phyloP scores from a whole-genome alignment of 2,888 invertebrate species.

The Hydraecia micacea region DNA sequence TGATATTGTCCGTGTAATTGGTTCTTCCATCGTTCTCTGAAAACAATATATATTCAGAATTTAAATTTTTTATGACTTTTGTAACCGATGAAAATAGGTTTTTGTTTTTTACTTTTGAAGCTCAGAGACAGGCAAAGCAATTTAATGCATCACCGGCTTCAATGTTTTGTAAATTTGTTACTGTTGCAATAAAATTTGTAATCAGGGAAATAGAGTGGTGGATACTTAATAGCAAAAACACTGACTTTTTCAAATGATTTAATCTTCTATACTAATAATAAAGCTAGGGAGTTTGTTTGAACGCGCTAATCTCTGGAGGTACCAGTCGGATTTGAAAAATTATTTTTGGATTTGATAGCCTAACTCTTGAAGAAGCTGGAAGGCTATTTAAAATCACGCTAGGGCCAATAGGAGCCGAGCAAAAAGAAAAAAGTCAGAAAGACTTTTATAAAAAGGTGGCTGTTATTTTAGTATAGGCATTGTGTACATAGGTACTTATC shows the following conservation, averaged over 20 bases:
- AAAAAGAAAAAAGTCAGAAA: too few species aligned
- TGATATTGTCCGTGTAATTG: background rate
- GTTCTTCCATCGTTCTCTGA: background rate
- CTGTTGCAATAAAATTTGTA: background rate
- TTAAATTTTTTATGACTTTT: slow-evolving; percentile 10
- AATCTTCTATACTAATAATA: background rate
- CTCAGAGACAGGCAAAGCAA: background rate
- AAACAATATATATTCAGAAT: background rate
- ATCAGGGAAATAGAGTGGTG: background rate
- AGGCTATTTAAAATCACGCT: too few species aligned
- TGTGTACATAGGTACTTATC: too few species aligned
- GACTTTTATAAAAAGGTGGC: too few species aligned
- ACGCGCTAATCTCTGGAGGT: background rate
- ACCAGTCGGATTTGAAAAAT: background rate
- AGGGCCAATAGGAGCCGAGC: too few species aligned
- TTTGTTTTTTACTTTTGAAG: background rate
- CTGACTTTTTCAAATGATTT: background rate
- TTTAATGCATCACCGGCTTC: slow-evolving; percentile 27
- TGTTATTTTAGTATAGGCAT: too few species aligned
- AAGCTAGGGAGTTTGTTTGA: background rate
- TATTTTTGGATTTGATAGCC: too few species aligned
- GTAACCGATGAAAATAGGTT: background rate
- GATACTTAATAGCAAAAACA: background rate
- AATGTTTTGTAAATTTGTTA: background rate
- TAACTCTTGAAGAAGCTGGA: too few species aligned